Percentiles rank a stretch among this genome's conserved stretches.
Conservation (phyloP, 1,140 invertebrate species). For the Vollenhovia emeryi region DNA sequence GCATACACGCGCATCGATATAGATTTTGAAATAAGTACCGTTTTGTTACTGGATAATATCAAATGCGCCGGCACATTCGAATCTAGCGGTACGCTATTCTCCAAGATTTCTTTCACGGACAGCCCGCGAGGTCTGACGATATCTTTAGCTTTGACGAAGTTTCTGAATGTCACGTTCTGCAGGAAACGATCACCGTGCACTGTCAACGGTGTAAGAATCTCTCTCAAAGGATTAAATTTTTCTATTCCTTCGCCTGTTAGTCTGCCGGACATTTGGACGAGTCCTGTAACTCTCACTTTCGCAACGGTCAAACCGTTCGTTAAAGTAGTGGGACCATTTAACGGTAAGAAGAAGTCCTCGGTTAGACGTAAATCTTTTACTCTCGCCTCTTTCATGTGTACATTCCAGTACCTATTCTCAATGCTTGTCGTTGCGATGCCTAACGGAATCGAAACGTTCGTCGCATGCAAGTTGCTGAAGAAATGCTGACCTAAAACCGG, state of each 20-base stretch:
- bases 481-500: constrained; percentile 65
- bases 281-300: constrained; percentile 62
- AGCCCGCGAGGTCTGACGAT: constrained; percentile 60
- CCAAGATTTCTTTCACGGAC: constrained; percentile 67
- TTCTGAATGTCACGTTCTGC: constrained; percentile 67
- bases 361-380: constrained; percentile 64
- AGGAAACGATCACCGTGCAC: constrained; percentile 61
- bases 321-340: constrained; percentile 57
- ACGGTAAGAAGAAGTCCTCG: constrained; percentile 66
- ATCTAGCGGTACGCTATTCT: constrained; percentile 67
- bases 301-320: constrained; percentile 69
- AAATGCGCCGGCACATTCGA: constrained; percentile 66
- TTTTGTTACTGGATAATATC: constrained; percentile 61
- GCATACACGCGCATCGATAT: no score
- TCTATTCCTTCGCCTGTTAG: constrained; percentile 63
- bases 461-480: constrained; percentile 48
- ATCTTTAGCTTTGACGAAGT: constrained; percentile 58
- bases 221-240: constrained; percentile 55
- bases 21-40: constrained; percentile 32
- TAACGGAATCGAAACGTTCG: constrained; percentile 41
- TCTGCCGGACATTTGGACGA: constrained; percentile 55
- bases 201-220: constrained; percentile 21
- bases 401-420: no score
- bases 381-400: constrained; percentile 48
- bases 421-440: constrained; percentile 63